These are phyloP conservation scores for Cyanistes caeruleus DNA, from an alignment of 2,113 vertebrate species.

Conservation along the genomic window DNA sequence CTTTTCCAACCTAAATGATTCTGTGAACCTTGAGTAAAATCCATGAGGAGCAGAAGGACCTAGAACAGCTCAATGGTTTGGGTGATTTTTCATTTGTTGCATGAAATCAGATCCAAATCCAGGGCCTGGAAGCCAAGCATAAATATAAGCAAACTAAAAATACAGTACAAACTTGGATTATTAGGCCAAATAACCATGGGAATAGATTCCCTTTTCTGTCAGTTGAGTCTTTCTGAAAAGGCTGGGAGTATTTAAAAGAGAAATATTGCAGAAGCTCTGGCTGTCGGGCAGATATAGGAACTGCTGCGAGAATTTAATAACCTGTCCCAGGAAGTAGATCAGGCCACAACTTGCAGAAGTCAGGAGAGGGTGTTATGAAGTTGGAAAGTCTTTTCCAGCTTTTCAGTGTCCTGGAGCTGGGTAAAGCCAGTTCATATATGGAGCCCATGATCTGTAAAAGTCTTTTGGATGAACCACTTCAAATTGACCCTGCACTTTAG, in stretches of 20 bases:
- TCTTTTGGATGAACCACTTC: background rate
- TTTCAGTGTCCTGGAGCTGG: background rate
- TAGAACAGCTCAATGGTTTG: background rate
- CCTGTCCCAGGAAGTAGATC: background rate
- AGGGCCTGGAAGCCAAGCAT: background rate
- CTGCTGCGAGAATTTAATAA: constrained; percentile 2
- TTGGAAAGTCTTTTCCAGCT: background rate
- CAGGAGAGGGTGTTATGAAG: background rate
- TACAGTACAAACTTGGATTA: background rate
- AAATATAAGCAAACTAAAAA: background rate
- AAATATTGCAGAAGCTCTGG: background rate
- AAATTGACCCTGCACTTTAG: background rate
- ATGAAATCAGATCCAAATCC: background rate
- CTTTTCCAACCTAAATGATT: background rate
- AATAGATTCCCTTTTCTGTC: background rate
- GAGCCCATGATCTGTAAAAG: background rate
- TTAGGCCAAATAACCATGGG: background rate
- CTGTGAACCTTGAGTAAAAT: background rate
- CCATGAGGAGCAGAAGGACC: background rate
- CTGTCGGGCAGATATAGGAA: background rate
- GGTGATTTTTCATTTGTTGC: background rate
- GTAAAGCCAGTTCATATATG: background rate
- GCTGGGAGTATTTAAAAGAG: background rate
- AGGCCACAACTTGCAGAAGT: background rate
- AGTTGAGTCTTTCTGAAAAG: background rate